Base-by-base conservation (phyloP, 2,888 invertebrate species). In the Yponomeuta malinellus region DNA sequence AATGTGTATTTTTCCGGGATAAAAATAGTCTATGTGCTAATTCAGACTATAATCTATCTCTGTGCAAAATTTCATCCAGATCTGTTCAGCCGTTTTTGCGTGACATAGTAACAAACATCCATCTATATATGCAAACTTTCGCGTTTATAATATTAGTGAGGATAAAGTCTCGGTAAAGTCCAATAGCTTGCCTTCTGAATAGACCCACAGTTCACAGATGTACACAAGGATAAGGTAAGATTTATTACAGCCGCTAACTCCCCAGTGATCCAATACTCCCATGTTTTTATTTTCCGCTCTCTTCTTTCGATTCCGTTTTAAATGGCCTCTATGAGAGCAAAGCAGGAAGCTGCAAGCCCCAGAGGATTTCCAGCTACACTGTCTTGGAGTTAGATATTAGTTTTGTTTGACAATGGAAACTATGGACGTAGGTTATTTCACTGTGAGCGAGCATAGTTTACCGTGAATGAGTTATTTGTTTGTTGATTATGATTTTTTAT, bases 241-340 rank as follows among this genome's bases (percentile, higher is more conserved):
- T 68, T 68, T 68, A 68, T 68, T 68, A 68, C 68, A 70, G 64
- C 68, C 72, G 71, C 71, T 70, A 71, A 65, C 71, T 48, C 71
- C 66, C 70, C 64, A 43, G 63, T 48, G 70, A 70, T 66, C 70
- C 70, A 72, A 10, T 10, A 48, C 48, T 59, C 33, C 71, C 67
- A 71, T 68, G 68, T 68, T 68, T 68, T 52, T 68, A 68, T 68
- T 68, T 68, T 68, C 68, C 67, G 43, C 37, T 67, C 59, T 68
- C 68, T 52, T 48, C 68, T 52, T 68, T 52, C 52, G 68, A 68
- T 68, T 48, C 68, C 68, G 48, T 68, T 68, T 52, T 68, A 52
- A 68, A 68, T 68, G 68, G 31, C 48, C 48, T 23, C n/a, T 67
- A 29, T 65, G 65, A 59, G 15, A 59, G 52, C 15, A 15, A 5